Evolutionary conservation across 2,888 invertebrate genomes (phyloP), one percentile per base, ranked within the genome.

Genomic region (Desoria tigrina): DNA sequence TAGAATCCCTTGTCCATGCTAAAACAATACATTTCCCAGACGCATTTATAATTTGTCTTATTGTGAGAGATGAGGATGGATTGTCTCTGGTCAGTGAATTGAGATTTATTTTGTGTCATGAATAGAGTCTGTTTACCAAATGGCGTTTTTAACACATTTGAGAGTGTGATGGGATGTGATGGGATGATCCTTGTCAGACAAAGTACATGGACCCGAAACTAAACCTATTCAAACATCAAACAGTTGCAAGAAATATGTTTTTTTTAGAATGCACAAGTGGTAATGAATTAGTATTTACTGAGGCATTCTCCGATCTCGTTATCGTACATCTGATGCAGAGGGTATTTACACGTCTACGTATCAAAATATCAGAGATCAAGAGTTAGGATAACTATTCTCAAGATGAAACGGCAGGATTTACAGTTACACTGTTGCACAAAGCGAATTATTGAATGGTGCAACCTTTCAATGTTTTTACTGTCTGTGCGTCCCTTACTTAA

Each of bases 251-350:
- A 32, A 32, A 32, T 11, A 32, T 32, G 4, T 32, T 32, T 7
- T n/a, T n/a, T 32, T 32, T 32, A 32, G 11, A 32, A 32, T 32
- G 11, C 32, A n/a, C n/a, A n/a, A n/a, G n/a, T n/a, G n/a, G n/a
- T n/a, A n/a, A n/a, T 32, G 32, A 4, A 32, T 32, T 32, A 32
- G n/a, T n/a, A n/a, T n/a, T 32, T 32, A 55, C 63, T 63, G 9
- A 74, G 55, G 23, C 74, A 74, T 61, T 72, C 71, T 50, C 66
- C 65, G 2, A 66, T 69, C 27, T 62, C 39, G 27, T 67, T 62
- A 49, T 74, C 72, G 56, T 72, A 74, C 7, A 65, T 53, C 60
- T 74, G 74, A 28, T 74, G 74, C 1, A 74, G 58, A 1, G 74
- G 72, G 28, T 71, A 59, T 39, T 70, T 69, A 45, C 73, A 71